These are phyloP conservation scores for Prorops nasuta DNA, from an alignment of 1,140 invertebrate species.

Conservation along the genomic window DNA sequence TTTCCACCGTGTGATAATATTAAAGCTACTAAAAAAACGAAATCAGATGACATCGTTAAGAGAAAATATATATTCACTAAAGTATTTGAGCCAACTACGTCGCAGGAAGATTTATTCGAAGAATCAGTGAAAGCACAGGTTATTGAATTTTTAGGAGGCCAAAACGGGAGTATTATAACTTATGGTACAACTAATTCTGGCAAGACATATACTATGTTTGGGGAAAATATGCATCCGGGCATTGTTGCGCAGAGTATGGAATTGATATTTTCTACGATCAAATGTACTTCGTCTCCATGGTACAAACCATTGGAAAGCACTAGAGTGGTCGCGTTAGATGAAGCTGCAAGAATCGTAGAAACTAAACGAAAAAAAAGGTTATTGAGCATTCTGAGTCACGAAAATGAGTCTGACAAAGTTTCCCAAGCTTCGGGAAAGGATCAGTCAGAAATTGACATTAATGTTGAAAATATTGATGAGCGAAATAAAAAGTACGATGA, in stretches of 20 bases:
- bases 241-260: constrained; percentile 75
- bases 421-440: too few relatives aligned
- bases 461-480: too few relatives aligned
- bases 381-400: too few relatives aligned
- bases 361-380: constrained; percentile 32
- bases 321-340: constrained; percentile 47
- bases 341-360: constrained; percentile 34
- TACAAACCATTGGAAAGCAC: constrained; percentile 54
- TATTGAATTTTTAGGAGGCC: constrained; percentile 32
- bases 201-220: constrained; percentile 74
- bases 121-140: constrained; percentile 26
- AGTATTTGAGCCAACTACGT: constrained; percentile 30
- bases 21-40: constrained; percentile 13
- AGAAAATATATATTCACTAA: constrained; percentile 35
- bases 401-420: too few relatives aligned
- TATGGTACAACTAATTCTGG: constrained; percentile 46
- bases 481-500: constrained; percentile 6
- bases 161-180: constrained; percentile 40
- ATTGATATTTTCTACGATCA: constrained; percentile 64
- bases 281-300: constrained; percentile 38
- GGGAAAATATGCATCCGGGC: constrained; percentile 67
- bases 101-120: constrained; percentile 37
- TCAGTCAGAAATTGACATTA: too few relatives aligned
- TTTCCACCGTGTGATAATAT: constrained; percentile 21
- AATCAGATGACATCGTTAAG: neutral